Percentiles rank a stretch among this genome's conserved stretches.
phyloP scores from a whole-genome alignment of 2,113 vertebrate species.

The Nicator chloris region DNA sequence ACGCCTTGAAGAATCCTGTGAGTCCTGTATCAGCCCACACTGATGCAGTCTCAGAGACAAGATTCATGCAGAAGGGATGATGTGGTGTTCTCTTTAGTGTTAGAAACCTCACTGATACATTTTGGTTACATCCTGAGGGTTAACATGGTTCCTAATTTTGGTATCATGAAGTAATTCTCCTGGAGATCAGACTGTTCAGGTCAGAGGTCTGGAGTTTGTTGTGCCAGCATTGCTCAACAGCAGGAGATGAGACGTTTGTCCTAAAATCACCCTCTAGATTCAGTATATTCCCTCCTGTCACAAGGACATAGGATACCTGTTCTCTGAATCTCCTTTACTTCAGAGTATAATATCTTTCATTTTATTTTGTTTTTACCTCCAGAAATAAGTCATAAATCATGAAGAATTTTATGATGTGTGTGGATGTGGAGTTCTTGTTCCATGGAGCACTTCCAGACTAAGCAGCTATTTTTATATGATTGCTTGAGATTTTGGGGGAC shows the following conservation, averaged over 20 bases:
- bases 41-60: constrained; percentile 9
- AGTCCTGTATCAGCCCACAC: neutral
- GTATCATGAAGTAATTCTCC: neutral
- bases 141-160: neutral
- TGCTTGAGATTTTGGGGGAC: constrained; percentile 14
- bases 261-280: neutral
- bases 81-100: neutral
- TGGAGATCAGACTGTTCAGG: neutral
- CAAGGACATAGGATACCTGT: neutral
- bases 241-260: neutral
- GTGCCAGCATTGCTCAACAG: neutral
- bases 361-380: neutral
- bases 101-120: neutral
- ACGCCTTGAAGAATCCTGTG: neutral
- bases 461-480: neutral
- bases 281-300: neutral
- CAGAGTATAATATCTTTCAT: neutral
- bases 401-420: neutral
- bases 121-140: neutral
- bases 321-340: neutral
- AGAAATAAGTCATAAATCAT: neutral
- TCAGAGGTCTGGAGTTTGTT: neutral
- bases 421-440: neutral
- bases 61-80: neutral
- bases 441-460: neutral